Evolutionary conservation across 2,113 vertebrate species (phyloP), one percentile per base, ranked within the genome.

Genomic region (Rafetus swinhoei): DNA sequence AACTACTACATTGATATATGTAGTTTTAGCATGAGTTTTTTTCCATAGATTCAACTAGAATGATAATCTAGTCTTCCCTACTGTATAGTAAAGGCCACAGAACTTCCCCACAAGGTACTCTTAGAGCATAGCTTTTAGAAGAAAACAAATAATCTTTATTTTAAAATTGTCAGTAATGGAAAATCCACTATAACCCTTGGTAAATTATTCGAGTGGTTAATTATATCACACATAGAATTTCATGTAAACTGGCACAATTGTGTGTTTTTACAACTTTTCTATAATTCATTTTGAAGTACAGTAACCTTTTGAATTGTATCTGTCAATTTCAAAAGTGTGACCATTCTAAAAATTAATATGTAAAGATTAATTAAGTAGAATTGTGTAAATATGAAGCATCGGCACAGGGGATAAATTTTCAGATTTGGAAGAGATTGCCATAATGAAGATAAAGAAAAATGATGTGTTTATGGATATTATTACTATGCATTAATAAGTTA

Each of bases 371-470:
- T 81, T 76, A 83, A 77, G 18, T 13, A 35, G 59, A 6, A 59
- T 7, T 39, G n/a, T 74, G 79, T 52, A 85, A 91, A 81, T 18
- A 9, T 9, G 53, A 6, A 29, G 39, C 59, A 3, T 7, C 83
- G 83, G 13, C 2, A 74, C 18, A 74, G 39, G 69, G 50, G 2
- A 5, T 22, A 35, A 39, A 39, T 8, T 91, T 90, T 60, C 2
- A 52, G 1, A 81, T 84, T 22, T 76, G 18, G 27, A 85, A 87
- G 5, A 93, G 91, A 94, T 9, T 0, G 27, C 13, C 27, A 55
- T 59, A 84, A 3, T 93, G 77, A 93, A 96, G 86, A 96, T 76
- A 45, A 94, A 89, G 5, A 11, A 10, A 74, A 74, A 74, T 18
- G 69, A 35, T 79, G 2, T 6, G 69, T 35, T 21, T 88, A 5